phyloP scores from a whole-genome alignment of 2,888 invertebrate genomes.

The Elysia crispata region DNA sequence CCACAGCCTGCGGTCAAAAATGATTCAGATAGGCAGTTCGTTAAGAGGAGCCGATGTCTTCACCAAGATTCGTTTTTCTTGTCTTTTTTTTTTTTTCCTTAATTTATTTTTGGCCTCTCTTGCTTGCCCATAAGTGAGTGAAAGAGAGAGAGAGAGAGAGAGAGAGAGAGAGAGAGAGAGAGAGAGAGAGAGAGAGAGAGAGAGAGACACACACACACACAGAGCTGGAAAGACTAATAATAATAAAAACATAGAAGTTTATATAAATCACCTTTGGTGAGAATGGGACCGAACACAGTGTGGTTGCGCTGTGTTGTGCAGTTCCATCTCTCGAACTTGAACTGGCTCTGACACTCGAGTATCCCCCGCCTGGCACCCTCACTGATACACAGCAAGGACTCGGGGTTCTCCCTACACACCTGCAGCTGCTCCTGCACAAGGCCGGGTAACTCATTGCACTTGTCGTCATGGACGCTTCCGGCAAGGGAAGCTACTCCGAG shows the following conservation, averaged over 20 bases:
- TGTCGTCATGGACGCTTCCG: conserved; percentile 57
- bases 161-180: no score
- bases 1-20: no score
- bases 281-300: conserved; percentile 79
- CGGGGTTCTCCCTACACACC: conserved; percentile 79
- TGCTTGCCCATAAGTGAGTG: no score
- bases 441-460: conserved; percentile 67
- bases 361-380: conserved; percentile 80
- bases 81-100: no score
- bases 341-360: conserved; percentile 81
- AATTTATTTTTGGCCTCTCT: no score
- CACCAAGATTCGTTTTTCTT: no score
- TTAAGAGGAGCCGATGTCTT: no score
- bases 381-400: conserved; percentile 80
- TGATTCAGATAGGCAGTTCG: no score
- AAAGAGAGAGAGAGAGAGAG: no score
- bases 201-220: no score
- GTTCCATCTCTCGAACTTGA: conserved; percentile 81
- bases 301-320: conserved; percentile 77
- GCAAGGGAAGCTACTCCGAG: conserved; percentile 68
- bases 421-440: conserved; percentile 76
- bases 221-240: no score
- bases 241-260: background rate
- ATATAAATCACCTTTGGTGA: conserved; percentile 79
- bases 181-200: no score